Conservation (phyloP, 2,888 invertebrate genomes). For the Aporophyla lueneburgensis region DNA sequence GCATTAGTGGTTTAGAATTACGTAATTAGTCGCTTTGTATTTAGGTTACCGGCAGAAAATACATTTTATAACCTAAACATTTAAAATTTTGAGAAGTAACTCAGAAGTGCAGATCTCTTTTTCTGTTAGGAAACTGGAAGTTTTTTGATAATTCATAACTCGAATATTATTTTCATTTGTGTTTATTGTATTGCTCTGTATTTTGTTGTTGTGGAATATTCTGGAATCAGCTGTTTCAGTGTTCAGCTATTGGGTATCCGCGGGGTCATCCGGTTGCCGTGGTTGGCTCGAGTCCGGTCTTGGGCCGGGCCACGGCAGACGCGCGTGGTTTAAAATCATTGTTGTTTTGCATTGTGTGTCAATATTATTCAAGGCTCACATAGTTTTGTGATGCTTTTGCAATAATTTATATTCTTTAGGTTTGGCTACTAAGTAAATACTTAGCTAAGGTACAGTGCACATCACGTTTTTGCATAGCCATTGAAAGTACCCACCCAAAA, state of each 20-base stretch:
- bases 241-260: slow-evolving; percentile 64
- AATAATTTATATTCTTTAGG: not conserved
- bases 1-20: slow-evolving; percentile 37
- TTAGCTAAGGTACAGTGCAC: too few relatives aligned
- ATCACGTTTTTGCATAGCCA: not conserved
- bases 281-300: slow-evolving; percentile 66
- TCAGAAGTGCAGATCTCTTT: slow-evolving; percentile 38
- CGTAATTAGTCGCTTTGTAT: slow-evolving; percentile 46
- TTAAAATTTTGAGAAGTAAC: slow-evolving; percentile 12
- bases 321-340: slow-evolving; percentile 73
- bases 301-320: slow-evolving; percentile 43
- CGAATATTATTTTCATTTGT: slow-evolving; percentile 15
- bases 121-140: not conserved
- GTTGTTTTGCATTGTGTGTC: not conserved
- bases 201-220: slow-evolving; percentile 77
- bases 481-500: not conserved
- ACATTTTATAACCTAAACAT: slow-evolving; percentile 54
- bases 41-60: slow-evolving; percentile 76
- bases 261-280: slow-evolving; percentile 47
- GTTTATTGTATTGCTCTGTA: slow-evolving; percentile 14
- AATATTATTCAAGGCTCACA: not conserved
- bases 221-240: slow-evolving; percentile 86
- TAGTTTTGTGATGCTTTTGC: not conserved
- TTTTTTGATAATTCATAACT: slow-evolving; percentile 35
- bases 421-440: not conserved